Percentiles rank a stretch among this genome's conserved stretches.
phyloP scores from a whole-genome alignment of 2,888 invertebrate species.

The Nebria salina region DNA sequence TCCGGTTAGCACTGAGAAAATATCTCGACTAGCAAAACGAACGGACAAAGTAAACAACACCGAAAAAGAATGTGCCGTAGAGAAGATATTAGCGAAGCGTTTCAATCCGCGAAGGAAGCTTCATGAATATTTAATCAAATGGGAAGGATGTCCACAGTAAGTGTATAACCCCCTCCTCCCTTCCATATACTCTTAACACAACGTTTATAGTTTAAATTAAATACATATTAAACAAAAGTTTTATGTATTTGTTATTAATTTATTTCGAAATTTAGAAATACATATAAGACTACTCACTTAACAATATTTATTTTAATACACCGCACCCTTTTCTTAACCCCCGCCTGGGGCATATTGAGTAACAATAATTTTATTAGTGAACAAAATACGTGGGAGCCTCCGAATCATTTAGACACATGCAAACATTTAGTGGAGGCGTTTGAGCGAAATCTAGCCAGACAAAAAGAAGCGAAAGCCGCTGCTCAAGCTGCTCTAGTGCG shows the following conservation, averaged over 20 bases:
- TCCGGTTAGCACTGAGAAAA: constrained; percentile 58
- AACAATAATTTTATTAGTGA: constrained; percentile 64
- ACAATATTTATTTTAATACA: too few species aligned
- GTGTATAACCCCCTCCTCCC: constrained; percentile 55
- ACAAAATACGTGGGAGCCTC: constrained; percentile 87
- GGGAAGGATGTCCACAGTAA: constrained; percentile 83
- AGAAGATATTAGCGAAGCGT: constrained; percentile 85
- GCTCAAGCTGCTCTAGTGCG: constrained; percentile 60
- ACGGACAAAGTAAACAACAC: constrained; percentile 51
- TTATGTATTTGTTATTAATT: too few species aligned
- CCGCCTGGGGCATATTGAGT: too few species aligned
- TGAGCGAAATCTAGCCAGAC: constrained; percentile 79
- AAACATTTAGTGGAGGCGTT: constrained; percentile 82
- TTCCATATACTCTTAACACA: constrained; percentile 12
- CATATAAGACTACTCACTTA: too few species aligned
- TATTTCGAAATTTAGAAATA: too few species aligned
- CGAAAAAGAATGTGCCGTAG: constrained; percentile 76
- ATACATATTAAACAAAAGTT: too few species aligned
- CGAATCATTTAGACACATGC: constrained; percentile 79
- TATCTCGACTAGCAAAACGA: constrained; percentile 64
- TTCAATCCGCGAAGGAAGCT: constrained; percentile 80
- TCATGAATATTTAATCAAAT: constrained; percentile 85
- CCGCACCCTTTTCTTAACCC: too few species aligned
- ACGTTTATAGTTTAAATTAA: too few species aligned
- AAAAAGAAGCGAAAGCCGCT: constrained; percentile 76